Evolutionary conservation across 2,113 vertebrate genomes (phyloP), one percentile per base, ranked within the genome.

Genomic region (Indicator indicator): DNA sequence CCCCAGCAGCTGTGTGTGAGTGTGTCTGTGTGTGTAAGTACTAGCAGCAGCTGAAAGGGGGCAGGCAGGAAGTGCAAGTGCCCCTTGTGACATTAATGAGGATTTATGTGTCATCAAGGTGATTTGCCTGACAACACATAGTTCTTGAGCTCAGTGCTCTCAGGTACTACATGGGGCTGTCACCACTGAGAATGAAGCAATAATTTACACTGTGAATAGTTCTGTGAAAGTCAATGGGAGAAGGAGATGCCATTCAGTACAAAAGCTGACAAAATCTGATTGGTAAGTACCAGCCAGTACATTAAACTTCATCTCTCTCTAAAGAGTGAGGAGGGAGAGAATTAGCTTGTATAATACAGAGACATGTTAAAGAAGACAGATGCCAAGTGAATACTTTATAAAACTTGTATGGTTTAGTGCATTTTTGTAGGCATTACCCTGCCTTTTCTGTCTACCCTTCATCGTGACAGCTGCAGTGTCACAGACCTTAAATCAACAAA

Each of bases 231-330:
- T 86, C 72, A 21, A 5, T 19, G 38, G 75, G 19, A 87, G 73
- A 68, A 56, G 74, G 84, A 70, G 88, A 56, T 50, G 81, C 86
- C 70, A 26, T 74, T 92, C 63, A 94, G 90, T 73, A 92, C 81
- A 76, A 79, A 81, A 84, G 80, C 89, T 96, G 95, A 94, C 93
- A 95, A 93, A 97, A 94, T 82, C 89, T 85, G 87, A 64, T 84
- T 88, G 92, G 82, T 89, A 87, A 92, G 52, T 59, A 85, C 50
- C 59, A 96, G 71, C 16, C 81, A 93, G 93, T 90, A 46, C 86
- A 67, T 94, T 89, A 94, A 95, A 70, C 71, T 73, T 87, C 63
- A 4, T 84, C 30, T 82, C 59, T 91, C 64, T 88, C 56, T 70
- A 20, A 96, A 95, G 90, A 87, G 81, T 1, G 15, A 76, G 89